Evolutionary conservation across 2,797 vertebrate species (phyloP).

Genomic region (Enteromius unitaeniatus): DNA sequence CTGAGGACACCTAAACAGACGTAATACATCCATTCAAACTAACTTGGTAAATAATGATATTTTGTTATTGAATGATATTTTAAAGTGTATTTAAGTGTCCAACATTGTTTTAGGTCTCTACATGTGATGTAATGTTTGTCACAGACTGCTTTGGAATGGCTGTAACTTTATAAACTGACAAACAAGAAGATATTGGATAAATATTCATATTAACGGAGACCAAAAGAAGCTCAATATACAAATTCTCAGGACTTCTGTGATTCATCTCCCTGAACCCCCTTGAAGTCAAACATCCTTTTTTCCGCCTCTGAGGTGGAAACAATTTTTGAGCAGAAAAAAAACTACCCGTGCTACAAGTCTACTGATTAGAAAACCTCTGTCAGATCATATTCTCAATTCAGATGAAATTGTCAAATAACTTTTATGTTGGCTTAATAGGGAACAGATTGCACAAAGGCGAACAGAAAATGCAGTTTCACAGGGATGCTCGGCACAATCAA

Average conservation of each 20-base stretch:
- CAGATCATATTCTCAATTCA: slow-evolving; percentile 77
- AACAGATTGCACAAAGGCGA: slow-evolving; percentile 79
- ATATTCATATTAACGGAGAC: slow-evolving; percentile 65
- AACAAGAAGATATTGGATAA: slow-evolving; percentile 27
- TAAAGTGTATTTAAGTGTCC: not conserved
- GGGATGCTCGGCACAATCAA: slow-evolving; percentile 70
- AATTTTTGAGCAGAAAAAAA: slow-evolving; percentile 66
- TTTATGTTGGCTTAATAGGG: slow-evolving; percentile 75
- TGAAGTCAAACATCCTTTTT: slow-evolving; percentile 60
- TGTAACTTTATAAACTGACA: slow-evolving; percentile 41
- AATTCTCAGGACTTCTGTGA: slow-evolving; percentile 69
- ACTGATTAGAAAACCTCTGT: slow-evolving; percentile 78
- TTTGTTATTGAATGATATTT: not conserved
- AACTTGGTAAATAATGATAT: not conserved
- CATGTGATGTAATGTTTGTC: slow-evolving; percentile 47
- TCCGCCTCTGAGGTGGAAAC: slow-evolving; percentile 65
- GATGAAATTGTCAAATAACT: slow-evolving; percentile 74
- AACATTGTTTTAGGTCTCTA: not conserved
- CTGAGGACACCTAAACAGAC: not conserved
- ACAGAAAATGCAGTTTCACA: slow-evolving; percentile 66
- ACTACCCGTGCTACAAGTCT: slow-evolving; percentile 72
- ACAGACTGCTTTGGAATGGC: slow-evolving; percentile 47
- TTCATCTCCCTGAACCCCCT: slow-evolving; percentile 69
- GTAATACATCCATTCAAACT: not conserved
- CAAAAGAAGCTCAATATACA: slow-evolving; percentile 66